These are phyloP conservation scores for Pipistrellus kuhlii DNA, from an alignment of 2,797 vertebrate genomes.

Conservation along the genomic window DNA sequence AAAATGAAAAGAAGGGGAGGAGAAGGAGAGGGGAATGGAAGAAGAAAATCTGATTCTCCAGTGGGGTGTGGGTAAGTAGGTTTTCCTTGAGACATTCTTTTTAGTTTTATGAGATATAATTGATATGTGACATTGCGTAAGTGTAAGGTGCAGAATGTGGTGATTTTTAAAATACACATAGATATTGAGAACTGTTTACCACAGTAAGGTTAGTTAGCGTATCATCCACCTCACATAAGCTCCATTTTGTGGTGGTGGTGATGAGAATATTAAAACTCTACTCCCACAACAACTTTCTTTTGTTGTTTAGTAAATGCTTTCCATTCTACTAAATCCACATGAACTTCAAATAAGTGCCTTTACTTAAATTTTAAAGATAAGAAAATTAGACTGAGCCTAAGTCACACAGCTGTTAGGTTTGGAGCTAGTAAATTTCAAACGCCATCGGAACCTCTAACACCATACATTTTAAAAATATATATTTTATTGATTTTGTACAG, in stretches of 20 bases:
- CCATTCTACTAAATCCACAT: background rate
- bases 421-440: background rate
- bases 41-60: background rate
- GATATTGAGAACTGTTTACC: background rate
- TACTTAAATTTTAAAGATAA: background rate
- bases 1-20: background rate
- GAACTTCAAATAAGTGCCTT: background rate
- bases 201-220: background rate
- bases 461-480: background rate
- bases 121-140: background rate
- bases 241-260: background rate
- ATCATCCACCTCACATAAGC: background rate
- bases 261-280: background rate
- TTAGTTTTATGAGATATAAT: background rate
- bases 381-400: background rate
- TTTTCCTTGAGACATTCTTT: conserved; percentile 5
- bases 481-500: too few relatives aligned
- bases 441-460: background rate
- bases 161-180: background rate
- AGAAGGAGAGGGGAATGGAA: background rate
- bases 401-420: background rate
- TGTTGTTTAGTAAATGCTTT: background rate
- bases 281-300: background rate
- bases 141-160: background rate
- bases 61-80: background rate